Percentiles rank a stretch among this genome's conserved stretches.
Evolutionary conservation across 1,140 invertebrate genomes (phyloP).

Genomic region (Meteorus sp.): DNA sequence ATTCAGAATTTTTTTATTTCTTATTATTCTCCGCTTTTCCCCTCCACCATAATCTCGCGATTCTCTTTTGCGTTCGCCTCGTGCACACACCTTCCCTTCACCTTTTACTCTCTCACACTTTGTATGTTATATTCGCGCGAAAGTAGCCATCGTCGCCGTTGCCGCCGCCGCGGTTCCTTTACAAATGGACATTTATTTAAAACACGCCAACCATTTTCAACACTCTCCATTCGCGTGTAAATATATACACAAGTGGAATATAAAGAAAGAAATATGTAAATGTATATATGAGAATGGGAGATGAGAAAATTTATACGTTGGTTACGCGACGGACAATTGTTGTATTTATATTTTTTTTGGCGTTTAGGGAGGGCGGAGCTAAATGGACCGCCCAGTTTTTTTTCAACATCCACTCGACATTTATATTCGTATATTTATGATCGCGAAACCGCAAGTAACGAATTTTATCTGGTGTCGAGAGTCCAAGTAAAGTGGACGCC

Average conservation of each 20-base stretch:
- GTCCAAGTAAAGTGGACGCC: too few species aligned
- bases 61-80: too few species aligned
- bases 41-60: too few species aligned
- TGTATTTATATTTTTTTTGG: too few species aligned
- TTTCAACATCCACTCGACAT: too few species aligned
- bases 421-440: too few species aligned
- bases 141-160: constrained; percentile 11
- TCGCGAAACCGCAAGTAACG: too few species aligned
- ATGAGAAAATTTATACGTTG: constrained; percentile 23
- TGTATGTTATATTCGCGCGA: constrained; percentile 14
- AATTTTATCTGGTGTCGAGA: too few species aligned
- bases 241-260: too few species aligned
- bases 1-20: neutral
- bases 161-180: constrained; percentile 2
- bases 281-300: constrained; percentile 7
- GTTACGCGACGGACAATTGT: neutral
- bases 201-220: constrained; percentile 21
- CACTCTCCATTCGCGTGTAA: constrained; percentile 1
- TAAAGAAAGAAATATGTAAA: constrained; percentile 27
- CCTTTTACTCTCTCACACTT: neutral
- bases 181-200: constrained; percentile 28
- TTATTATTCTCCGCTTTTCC: neutral
- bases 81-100: neutral
- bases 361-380: too few species aligned
- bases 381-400: too few species aligned